Conservation (phyloP, 2,113 vertebrate species). For the Miniopterus natalensis region DNA sequence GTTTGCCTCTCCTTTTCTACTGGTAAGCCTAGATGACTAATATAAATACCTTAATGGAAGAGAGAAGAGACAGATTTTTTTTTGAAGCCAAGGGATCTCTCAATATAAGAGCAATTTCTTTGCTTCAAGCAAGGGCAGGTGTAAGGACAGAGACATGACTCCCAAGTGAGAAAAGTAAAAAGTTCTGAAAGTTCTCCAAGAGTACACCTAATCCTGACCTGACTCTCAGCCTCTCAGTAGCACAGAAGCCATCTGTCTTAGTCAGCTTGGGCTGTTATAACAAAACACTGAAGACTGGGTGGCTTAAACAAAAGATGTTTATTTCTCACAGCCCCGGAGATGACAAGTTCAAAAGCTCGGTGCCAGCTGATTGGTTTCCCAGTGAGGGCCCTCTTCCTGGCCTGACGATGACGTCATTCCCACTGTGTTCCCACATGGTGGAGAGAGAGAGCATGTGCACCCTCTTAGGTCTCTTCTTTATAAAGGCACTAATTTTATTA, state of each 20-base stretch:
- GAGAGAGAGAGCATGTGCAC: neutral
- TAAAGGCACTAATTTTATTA: neutral
- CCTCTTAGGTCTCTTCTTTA: neutral
- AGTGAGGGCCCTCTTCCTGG: neutral
- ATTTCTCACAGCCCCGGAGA: neutral
- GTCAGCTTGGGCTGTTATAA: neutral
- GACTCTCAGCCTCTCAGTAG: neutral
- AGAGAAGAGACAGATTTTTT: neutral
- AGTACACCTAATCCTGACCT: neutral
- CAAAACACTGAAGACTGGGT: neutral
- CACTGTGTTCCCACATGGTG: neutral
- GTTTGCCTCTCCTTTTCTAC: conserved; percentile 68
- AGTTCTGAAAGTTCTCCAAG: conserved; percentile 16
- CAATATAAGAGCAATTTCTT: neutral
- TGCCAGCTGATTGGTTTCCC: neutral
- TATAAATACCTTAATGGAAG: neutral
- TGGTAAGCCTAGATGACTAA: conserved; percentile 53
- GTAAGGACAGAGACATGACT: neutral
- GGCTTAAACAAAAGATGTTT: neutral
- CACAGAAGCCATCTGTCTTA: neutral
- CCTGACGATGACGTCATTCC: neutral
- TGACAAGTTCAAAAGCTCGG: neutral
- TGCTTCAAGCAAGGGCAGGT: neutral
- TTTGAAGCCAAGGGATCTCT: neutral
- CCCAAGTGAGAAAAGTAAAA: neutral